These are phyloP conservation scores for Tenrec ecaudatus DNA, from an alignment of 2,113 vertebrate species.

Conservation along the genomic window DNA sequence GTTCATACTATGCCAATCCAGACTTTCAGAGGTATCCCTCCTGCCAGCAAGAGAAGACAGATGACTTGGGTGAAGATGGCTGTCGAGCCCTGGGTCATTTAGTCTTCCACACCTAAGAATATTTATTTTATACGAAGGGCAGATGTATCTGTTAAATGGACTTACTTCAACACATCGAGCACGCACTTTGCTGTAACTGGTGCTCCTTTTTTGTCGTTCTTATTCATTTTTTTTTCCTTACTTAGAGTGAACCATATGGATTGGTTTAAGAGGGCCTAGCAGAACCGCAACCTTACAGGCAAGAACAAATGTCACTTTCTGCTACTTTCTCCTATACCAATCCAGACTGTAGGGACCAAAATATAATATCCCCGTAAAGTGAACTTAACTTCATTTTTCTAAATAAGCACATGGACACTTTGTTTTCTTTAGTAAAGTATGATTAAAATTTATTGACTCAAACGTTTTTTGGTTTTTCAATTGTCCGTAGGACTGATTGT, in stretches of 20 bases:
- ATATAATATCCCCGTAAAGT: conserved; percentile 53
- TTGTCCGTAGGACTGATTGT: neutral
- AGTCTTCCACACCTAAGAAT: conserved; percentile 82
- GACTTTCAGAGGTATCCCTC: conserved; percentile 84
- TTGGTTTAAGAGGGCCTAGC: conserved; percentile 92
- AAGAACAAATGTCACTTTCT: conserved; percentile 93
- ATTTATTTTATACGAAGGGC: conserved; percentile 69
- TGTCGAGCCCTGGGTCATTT: conserved; percentile 83
- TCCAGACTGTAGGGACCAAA: conserved; percentile 84
- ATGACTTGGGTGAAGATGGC: conserved; percentile 84
- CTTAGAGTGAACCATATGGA: conserved; percentile 85
- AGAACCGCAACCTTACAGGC: conserved; percentile 91
- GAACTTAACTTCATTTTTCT: conserved; percentile 63
- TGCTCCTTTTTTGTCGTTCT: conserved; percentile 79
- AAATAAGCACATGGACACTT: conserved; percentile 55
- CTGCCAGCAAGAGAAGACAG: conserved; percentile 83
- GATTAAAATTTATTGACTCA: conserved; percentile 47
- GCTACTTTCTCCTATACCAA: conserved; percentile 92
- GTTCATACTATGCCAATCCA: conserved; percentile 90
- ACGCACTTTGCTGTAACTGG: conserved; percentile 75
- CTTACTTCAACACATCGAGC: conserved; percentile 75
- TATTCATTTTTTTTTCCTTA: conserved; percentile 73
- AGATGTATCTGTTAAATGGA: conserved; percentile 76
- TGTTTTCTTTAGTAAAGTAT: conserved; percentile 64
- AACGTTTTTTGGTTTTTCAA: conserved; percentile 15